Conservation (phyloP, 2,113 vertebrate species). For the Hippocampus zosterae region DNA sequence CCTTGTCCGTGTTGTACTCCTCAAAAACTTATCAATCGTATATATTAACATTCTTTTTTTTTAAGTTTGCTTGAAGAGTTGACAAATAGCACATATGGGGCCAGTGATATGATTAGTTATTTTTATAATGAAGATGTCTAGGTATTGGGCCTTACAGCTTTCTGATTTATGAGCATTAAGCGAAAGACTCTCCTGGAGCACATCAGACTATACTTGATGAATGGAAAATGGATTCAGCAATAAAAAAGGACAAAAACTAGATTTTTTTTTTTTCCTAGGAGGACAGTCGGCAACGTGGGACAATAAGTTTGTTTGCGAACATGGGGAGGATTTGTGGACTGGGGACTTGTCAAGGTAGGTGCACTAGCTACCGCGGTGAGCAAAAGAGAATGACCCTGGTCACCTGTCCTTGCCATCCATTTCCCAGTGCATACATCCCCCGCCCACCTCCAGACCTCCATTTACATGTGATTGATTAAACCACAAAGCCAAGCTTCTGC, state of each 20-base stretch:
- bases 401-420: constrained; percentile 63
- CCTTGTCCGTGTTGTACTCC: too few relatives aligned
- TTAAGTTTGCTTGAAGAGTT: too few relatives aligned
- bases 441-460: constrained; percentile 9
- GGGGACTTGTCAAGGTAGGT: constrained; percentile 51
- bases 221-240: neutral
- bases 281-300: neutral
- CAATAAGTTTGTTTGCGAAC: neutral
- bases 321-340: constrained; percentile 29
- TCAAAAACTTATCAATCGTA: too few relatives aligned
- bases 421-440: neutral
- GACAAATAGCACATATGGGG: too few relatives aligned
- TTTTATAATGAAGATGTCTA: too few relatives aligned
- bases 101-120: too few relatives aligned
- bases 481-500: constrained; percentile 28
- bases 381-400: constrained; percentile 60
- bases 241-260: neutral
- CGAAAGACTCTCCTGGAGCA: too few relatives aligned
- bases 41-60: too few relatives aligned
- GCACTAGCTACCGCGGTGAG: constrained; percentile 62
- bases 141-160: too few relatives aligned
- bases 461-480: constrained; percentile 66
- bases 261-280: neutral
- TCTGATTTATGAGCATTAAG: too few relatives aligned
- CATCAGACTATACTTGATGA: neutral